Base-by-base conservation (phyloP, 2,113 vertebrate species). In the Brachyhypopomus occidentalis region DNA sequence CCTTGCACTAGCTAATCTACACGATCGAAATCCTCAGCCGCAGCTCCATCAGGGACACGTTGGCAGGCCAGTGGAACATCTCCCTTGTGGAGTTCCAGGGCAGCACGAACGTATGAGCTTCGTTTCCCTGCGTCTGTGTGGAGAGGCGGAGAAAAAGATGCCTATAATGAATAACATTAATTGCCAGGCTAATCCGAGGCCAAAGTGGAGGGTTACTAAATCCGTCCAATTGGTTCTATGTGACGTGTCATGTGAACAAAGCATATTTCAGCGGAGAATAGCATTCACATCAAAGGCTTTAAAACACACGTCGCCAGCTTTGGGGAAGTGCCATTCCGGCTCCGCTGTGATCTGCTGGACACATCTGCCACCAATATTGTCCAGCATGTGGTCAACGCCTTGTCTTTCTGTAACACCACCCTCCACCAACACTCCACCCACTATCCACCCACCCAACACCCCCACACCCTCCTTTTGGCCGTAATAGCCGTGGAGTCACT, bases 331-430 rank as follows among this genome's bases (percentile, higher is more conserved):
- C 95, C 95, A 93, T 95, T 87, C 88, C 90, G 64, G 89, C 93
- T 95, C 91, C 89, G 88, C 86, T 92, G 91, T 92, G 90, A 93
- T 92, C 88, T 90, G 88, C 83, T 86, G 84, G 89, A 89, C 94
- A 94, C 96, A 97, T 96, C 96, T 97, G 96, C 94, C 93, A 91
- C 93, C 91, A 95, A 96, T 94, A 94, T 91, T 88, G 88, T 91
- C 90, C 84, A 86, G 94, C 95, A 94, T 94, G 94, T 94, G 95
- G 94, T 93, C 94, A 96, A 90, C 91, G 19, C 66, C 66, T 41
- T 70, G 34, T 70, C 20, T 70, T 34, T 88, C 87, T 91, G 86
- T 67, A 30, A 48, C 62, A 88, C 86, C 84, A 89, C 77, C 0
- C 59, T 7, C 92, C 83, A 81, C 64, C 45, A 78, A 85, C 87